Evolutionary conservation across 2,113 vertebrate genomes (phyloP).

Genomic region (Otis tarda): DNA sequence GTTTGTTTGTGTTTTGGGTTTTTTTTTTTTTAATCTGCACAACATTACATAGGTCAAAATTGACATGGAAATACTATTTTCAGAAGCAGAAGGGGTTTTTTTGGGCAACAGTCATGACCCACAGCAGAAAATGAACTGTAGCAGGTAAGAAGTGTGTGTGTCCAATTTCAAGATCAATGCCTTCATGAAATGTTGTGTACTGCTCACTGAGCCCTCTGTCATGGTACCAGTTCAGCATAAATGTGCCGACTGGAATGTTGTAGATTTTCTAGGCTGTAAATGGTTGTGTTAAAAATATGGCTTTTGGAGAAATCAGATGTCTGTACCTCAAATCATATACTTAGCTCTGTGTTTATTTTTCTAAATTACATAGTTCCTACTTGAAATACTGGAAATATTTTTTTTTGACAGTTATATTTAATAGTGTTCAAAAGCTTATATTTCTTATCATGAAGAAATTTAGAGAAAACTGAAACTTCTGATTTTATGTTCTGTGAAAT

Average conservation of each 20-base stretch:
- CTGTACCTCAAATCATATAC: neutral
- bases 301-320: neutral
- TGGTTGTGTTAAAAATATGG: neutral
- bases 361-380: neutral
- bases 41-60: neutral
- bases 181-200: neutral
- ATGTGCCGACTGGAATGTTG: neutral
- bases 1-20: neutral
- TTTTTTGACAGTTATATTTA: neutral
- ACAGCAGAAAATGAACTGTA: neutral
- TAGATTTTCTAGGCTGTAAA: neutral
- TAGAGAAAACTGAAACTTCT: neutral
- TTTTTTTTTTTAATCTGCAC: neutral
- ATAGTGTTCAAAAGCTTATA: neutral
- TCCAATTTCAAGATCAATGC: neutral
- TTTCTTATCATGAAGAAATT: neutral
- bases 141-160: neutral
- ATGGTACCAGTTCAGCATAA: neutral
- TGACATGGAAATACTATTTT: neutral
- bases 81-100: neutral
- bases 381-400: neutral
- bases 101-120: neutral
- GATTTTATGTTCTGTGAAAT: neutral
- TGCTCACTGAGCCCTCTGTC: no score
- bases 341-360: neutral